Evolutionary conservation across 2,888 invertebrate species (phyloP), one percentile per base, ranked within the genome.

Genomic region (Epinotia nisella): DNA sequence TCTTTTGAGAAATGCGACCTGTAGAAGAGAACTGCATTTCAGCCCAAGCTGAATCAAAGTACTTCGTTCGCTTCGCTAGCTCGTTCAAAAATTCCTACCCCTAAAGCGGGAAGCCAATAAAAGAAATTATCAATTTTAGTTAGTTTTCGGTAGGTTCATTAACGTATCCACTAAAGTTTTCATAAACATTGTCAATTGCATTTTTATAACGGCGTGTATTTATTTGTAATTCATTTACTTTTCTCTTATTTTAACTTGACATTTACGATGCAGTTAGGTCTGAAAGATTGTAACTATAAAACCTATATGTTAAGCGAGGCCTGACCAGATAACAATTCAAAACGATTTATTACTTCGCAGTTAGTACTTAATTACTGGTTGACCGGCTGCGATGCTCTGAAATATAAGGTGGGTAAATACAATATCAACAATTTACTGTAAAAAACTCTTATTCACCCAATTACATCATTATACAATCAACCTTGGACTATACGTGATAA

Each of bases 271-370:
- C 65, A 65, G 65, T 41, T 55, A 67, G 58, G 17, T 13, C 58
- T 45, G 56, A 58, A 58, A 68, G 58, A 59, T 59, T 68, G 59
- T 66, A 56, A 56, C 66, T 66, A 66, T 56, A 56, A 66, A 66
- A 56, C 66, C 66, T 24, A 59, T 68, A 58, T 68, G 67, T 45
- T 68, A 68, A 68, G 39, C 41, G 21, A 66, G 56, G 66, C 66
- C n/a, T 59, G 45, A 68, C 56, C 49, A 68, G 67, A 58, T 68
- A 68, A 68, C 67, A 68, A 68, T 68, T 68, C 49, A 68, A 45
- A 68, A 29, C 67, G 59, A 68, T 68, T 68, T 68, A 68, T 68
- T 59, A 49, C 56, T 58, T 58, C 35, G 13, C 49, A 59, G 59
- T 68, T 59, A 67, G 59, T 59, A 59, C 67, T 49, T 68, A 68